phyloP scores from a whole-genome alignment of 2,113 vertebrate species.

The Ovis canadensis region DNA sequence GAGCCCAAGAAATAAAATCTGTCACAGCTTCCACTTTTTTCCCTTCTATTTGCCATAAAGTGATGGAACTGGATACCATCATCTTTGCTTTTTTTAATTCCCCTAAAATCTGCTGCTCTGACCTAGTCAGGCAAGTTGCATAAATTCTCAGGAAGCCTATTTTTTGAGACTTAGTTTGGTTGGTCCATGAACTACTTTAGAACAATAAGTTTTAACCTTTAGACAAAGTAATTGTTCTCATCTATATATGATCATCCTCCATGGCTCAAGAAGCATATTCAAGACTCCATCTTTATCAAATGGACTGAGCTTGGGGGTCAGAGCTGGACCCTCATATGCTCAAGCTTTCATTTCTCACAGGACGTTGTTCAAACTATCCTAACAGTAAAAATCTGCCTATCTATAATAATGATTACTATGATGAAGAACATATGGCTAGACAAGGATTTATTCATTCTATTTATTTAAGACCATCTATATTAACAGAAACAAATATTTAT shows the following conservation, averaged over 20 bases:
- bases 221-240: neutral
- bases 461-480: neutral
- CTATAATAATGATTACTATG: neutral
- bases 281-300: neutral
- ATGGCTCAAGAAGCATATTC: neutral
- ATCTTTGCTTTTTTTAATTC: neutral
- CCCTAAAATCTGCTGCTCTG: neutral
- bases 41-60: neutral
- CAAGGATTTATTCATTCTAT: neutral
- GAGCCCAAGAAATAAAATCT: neutral
- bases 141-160: neutral
- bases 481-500: neutral
- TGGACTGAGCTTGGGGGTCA: neutral
- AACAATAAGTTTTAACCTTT: neutral
- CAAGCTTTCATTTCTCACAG: neutral
- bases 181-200: neutral
- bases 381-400: neutral
- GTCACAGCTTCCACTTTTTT: neutral
- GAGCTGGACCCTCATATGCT: neutral
- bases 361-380: neutral
- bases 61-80: neutral
- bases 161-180: neutral
- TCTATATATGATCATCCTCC: neutral
- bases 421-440: neutral
- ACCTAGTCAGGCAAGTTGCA: neutral